Base-by-base conservation (phyloP, 2,113 vertebrate species). In the Sander vitreus region DNA sequence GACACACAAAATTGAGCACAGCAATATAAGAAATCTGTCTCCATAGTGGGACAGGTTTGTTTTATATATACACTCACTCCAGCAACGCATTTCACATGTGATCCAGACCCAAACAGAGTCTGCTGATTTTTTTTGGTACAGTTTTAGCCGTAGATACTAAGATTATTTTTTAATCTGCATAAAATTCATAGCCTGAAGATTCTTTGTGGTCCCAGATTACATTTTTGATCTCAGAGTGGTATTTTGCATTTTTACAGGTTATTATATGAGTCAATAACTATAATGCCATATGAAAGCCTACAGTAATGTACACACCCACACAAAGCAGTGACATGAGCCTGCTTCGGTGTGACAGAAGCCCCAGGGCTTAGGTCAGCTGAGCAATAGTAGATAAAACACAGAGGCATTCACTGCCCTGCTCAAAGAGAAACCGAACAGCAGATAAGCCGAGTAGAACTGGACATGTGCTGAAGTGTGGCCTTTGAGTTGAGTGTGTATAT, bases 361-460 rank as follows among this genome's bases (percentile, higher is more conserved):
- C 59, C 66, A 12, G 87, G 89, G 79, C 69, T 69, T 72, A 81
- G 87, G 87, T 89, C 89, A 87, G 73, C 54, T 50, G 67, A 70
- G 50, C 25, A 59, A 27, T 23, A 45, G 54, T 11, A 30, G 45
- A 78, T 85, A 87, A 53, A 54, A 66, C 63, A 69, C n/a, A 58
- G 39, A 54, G 57, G 58, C 58, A 50, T 43, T 79, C 69, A 45
- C 68, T 47, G 76, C 10, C 45, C 39, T 69, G 66, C 63, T 55
- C 50, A 59, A 64, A 81, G 43, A 6, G 25, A 80, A 77, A 74
- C 57, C 19, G 7, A 83, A 33, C 43, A 70, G 67, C 72, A 43
- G 65, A 88, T 62, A 62, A 51, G 62, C 59, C 8, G 4, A 58
- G 54, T 60, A 63, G 58, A 19, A 19, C 67, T 21, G 72, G 68